Evolutionary conservation across 2,888 invertebrate genomes (phyloP).

Genomic region (Calameuta idolon): DNA sequence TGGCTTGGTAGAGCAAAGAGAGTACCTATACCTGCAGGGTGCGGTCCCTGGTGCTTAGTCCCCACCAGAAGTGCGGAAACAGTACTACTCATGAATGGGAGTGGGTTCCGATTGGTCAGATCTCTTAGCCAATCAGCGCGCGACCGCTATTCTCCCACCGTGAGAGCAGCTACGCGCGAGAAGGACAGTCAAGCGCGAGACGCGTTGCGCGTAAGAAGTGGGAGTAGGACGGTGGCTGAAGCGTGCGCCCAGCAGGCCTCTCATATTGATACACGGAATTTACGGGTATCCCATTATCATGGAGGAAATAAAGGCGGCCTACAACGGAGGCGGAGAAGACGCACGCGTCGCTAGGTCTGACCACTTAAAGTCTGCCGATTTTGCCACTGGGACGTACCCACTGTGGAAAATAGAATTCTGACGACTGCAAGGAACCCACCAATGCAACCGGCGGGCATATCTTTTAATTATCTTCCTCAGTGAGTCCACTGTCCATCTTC

Average conservation of each 20-base stretch:
- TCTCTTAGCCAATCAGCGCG: constrained; percentile 47
- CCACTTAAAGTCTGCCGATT: too few species aligned
- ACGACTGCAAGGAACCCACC: too few species aligned
- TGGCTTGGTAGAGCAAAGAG: constrained; percentile 8
- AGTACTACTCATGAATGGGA: constrained; percentile 58
- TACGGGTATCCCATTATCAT: constrained; percentile 12
- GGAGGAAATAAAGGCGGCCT: constrained; percentile 7
- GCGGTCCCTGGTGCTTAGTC: constrained; percentile 19
- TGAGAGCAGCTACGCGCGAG: constrained; percentile 11
- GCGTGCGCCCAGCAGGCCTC: constrained; percentile 4
- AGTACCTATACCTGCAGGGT: constrained; percentile 14
- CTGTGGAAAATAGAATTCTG: too few species aligned
- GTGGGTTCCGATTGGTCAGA: constrained; percentile 50
- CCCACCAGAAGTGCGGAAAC: constrained; percentile 38
- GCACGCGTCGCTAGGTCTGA: background rate
- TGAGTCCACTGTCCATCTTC: too few species aligned
- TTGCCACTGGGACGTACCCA: too few species aligned
- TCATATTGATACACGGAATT: constrained; percentile 12
- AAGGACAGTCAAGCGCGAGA: constrained; percentile 4
- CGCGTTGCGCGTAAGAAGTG: background rate
- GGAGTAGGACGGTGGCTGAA: background rate
- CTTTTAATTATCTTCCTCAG: too few species aligned
- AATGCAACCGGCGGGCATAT: too few species aligned
- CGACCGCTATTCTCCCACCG: constrained; percentile 27
- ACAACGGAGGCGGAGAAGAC: background rate